phyloP scores from a whole-genome alignment of 2,888 invertebrate species.

The Chrysina gloriosa region DNA sequence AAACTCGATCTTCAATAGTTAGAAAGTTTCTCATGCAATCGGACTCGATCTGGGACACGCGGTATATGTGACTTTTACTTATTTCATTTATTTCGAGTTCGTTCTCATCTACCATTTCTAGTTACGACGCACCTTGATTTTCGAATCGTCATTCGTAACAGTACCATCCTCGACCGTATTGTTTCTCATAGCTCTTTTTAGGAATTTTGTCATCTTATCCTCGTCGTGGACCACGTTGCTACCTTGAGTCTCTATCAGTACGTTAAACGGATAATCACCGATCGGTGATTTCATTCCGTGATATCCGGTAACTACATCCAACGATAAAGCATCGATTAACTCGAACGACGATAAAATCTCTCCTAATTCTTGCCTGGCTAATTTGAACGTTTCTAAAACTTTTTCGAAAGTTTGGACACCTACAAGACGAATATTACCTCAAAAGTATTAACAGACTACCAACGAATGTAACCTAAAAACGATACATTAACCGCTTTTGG shows the following conservation, averaged over 20 bases:
- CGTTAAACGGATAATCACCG: conserved; percentile 80
- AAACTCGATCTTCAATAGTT: no score
- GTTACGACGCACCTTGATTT: conserved; percentile 73
- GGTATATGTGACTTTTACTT: conserved; percentile 3
- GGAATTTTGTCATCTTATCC: conserved; percentile 85
- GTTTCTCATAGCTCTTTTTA: conserved; percentile 78
- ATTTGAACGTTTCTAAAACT: conserved; percentile 79
- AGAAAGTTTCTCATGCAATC: no score
- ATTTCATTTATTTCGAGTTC: no score
- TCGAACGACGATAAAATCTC: conserved; percentile 97
- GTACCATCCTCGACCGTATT: conserved; percentile 86
- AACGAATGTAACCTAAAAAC: conserved; percentile 77
- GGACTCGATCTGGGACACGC: no score
- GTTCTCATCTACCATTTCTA: no score
- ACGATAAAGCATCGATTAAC: conserved; percentile 84
- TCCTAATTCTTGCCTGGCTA: conserved; percentile 80
- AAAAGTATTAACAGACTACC: not conserved
- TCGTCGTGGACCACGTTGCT: conserved; percentile 87
- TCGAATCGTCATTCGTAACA: conserved; percentile 83
- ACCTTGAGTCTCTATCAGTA: conserved; percentile 89
- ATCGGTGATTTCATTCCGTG: conserved; percentile 73
- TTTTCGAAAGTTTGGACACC: conserved; percentile 83
- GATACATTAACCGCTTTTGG: conserved; percentile 88
- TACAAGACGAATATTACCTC: conserved; percentile 54
- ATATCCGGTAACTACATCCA: conserved; percentile 75